phyloP scores from a whole-genome alignment of 2,797 vertebrate species.

The Loris lydekkerianus region DNA sequence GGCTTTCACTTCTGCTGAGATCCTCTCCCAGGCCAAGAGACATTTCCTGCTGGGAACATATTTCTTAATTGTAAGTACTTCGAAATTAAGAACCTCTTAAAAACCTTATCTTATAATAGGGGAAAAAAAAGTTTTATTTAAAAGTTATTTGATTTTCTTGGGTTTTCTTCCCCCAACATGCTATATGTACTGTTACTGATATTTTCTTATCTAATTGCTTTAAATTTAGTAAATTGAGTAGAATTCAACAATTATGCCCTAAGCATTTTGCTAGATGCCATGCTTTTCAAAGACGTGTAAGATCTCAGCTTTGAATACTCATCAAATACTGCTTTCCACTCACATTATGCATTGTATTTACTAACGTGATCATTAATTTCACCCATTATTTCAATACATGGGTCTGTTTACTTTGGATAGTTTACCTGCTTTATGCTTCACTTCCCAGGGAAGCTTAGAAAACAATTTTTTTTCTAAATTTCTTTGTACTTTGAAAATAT shows the following conservation, averaged over 20 bases:
- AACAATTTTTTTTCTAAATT: not conserved
- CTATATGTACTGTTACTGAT: not conserved
- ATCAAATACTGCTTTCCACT: not conserved
- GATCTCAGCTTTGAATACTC: not conserved
- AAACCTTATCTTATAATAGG: not conserved
- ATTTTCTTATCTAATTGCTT: conserved; percentile 27
- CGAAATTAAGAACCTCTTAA: conserved; percentile 21
- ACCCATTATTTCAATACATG: not conserved
- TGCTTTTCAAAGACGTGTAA: not conserved
- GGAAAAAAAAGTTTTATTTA: not conserved
- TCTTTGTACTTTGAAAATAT: not conserved
- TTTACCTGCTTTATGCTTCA: not conserved
- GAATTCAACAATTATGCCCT: not conserved
- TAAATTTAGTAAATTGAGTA: not conserved
- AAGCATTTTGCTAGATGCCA: not conserved
- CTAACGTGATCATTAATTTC: not conserved
- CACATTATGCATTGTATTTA: not conserved
- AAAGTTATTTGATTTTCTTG: not conserved
- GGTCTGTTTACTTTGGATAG: not conserved
- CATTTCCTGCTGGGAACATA: not conserved
- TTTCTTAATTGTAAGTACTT: conserved; percentile 66
- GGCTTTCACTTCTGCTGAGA: not conserved
- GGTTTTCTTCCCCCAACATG: not conserved
- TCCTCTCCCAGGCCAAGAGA: not conserved
- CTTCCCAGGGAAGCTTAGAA: not conserved